Evolutionary conservation across 2,888 invertebrate species (phyloP).

Genomic region (Matsumyia berberina): DNA sequence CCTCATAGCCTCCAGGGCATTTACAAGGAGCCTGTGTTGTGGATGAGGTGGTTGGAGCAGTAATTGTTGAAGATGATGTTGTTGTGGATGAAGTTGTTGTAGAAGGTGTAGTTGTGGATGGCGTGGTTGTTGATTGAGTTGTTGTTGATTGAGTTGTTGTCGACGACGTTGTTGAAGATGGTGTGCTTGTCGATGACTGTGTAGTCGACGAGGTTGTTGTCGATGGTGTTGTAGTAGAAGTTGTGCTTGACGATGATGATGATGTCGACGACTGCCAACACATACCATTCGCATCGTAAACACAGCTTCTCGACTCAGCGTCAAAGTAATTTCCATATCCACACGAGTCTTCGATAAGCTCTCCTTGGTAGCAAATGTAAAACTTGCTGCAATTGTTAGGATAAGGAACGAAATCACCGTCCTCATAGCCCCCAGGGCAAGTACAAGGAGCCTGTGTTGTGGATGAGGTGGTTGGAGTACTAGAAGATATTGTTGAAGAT

Average conservation of each 20-base stretch:
- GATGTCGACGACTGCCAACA: constrained; percentile 20
- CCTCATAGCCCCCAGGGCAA: constrained; percentile 78
- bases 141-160: too few species aligned
- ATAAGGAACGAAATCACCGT: constrained; percentile 77
- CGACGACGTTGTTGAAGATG: too few species aligned
- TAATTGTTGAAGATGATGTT: too few species aligned
- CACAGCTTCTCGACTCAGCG: constrained; percentile 73
- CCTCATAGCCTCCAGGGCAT: constrained; percentile 33
- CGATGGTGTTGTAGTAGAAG: constrained; percentile 7
- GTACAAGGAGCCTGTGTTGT: constrained; percentile 38
- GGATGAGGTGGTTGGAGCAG: too few species aligned
- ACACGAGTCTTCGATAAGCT: constrained; percentile 78
- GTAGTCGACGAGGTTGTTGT: too few species aligned
- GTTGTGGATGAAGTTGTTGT: too few species aligned
- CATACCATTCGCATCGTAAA: constrained; percentile 73
- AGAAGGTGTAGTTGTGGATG: too few species aligned
- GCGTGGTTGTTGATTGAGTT: too few species aligned
- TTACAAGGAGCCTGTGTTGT: too few species aligned
- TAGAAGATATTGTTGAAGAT: too few species aligned
- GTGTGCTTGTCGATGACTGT: too few species aligned
- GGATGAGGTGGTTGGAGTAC: too few species aligned
- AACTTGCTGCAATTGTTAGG: constrained; percentile 79
- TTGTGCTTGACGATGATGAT: constrained; percentile 15
- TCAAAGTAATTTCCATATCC: constrained; percentile 79
- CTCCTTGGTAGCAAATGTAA: constrained; percentile 77